A percentile compares a stretch with the other conserved stretches of the same genome.
Conservation (phyloP, 2,797 vertebrate genomes). For the Diplodus puntazzo region DNA sequence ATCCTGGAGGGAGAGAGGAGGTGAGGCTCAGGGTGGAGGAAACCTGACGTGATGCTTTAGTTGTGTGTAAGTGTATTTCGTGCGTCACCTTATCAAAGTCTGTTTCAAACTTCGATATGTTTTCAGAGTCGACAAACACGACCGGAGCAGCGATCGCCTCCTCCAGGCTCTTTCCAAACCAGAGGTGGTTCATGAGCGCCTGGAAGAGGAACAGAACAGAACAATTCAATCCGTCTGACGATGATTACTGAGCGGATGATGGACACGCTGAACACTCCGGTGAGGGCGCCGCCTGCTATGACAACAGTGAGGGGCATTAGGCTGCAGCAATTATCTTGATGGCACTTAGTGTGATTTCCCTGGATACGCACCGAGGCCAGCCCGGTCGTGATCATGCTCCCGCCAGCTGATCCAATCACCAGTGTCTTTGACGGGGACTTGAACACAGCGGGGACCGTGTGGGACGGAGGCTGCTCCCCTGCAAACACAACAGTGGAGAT, state of each 20-base stretch:
- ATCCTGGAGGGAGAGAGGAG: conserved; percentile 56
- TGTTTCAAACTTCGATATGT: conserved; percentile 75
- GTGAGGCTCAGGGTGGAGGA: background rate
- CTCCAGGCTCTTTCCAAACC: conserved; percentile 88
- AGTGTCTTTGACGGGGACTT: conserved; percentile 83
- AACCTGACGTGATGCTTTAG: background rate
- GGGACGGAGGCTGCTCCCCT: conserved; percentile 94
- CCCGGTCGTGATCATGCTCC: conserved; percentile 87
- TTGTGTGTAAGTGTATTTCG: background rate
- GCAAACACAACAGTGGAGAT: conserved; percentile 60
- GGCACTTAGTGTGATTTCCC: conserved; percentile 57
- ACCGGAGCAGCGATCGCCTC: conserved; percentile 84
- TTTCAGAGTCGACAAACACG: conserved; percentile 78
- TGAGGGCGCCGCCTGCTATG: conserved; percentile 9
- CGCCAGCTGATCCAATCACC: conserved; percentile 91
- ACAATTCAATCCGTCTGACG: conserved; percentile 29
- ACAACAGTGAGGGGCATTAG: conserved; percentile 51
- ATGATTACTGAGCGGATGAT: conserved; percentile 25
- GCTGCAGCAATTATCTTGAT: conserved; percentile 44
- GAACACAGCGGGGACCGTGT: conserved; percentile 90
- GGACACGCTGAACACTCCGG: conserved; percentile 16
- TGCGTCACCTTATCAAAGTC: conserved; percentile 75
- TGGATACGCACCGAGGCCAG: conserved; percentile 86
- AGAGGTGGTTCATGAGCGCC: conserved; percentile 90
- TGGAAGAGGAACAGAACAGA: conserved; percentile 62